Conservation (phyloP, 1,140 invertebrate species). For the Camponotus vicinus region DNA sequence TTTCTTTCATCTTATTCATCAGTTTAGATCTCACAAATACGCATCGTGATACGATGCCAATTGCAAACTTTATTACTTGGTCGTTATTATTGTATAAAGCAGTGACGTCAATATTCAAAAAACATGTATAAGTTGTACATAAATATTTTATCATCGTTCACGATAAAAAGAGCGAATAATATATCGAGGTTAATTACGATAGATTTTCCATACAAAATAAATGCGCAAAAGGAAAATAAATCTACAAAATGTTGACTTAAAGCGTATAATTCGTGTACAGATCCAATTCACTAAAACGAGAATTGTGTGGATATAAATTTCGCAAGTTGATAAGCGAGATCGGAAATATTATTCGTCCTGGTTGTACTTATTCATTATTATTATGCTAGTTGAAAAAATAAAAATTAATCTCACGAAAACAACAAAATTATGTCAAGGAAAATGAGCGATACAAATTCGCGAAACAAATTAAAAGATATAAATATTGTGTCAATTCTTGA, state of each 20-base stretch:
- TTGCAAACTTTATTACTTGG: not conserved
- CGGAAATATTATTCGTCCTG: not conserved
- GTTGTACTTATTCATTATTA: not conserved
- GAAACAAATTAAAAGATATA: not conserved
- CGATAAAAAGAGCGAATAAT: not conserved
- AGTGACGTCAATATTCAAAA: not conserved
- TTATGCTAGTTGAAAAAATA: not conserved
- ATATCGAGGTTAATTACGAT: not conserved
- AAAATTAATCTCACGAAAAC: not conserved
- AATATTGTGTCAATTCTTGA: not conserved
- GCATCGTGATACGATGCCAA: not conserved
- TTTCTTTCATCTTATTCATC: not conserved
- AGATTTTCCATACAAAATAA: not conserved
- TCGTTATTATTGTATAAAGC: not conserved
- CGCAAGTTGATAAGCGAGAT: not conserved
- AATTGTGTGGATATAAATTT: constrained; percentile 1
- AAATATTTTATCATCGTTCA: not conserved
- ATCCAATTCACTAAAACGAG: not conserved
- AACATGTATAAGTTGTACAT: not conserved
- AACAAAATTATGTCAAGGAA: not conserved
- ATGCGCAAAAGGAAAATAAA: not conserved
- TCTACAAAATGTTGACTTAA: not conserved
- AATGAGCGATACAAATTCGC: not conserved
- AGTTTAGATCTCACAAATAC: not conserved
- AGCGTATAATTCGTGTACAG: not conserved